These are phyloP conservation scores for Hestina assimilis DNA, from an alignment of 1,140 invertebrate genomes.

Conservation along the genomic window DNA sequence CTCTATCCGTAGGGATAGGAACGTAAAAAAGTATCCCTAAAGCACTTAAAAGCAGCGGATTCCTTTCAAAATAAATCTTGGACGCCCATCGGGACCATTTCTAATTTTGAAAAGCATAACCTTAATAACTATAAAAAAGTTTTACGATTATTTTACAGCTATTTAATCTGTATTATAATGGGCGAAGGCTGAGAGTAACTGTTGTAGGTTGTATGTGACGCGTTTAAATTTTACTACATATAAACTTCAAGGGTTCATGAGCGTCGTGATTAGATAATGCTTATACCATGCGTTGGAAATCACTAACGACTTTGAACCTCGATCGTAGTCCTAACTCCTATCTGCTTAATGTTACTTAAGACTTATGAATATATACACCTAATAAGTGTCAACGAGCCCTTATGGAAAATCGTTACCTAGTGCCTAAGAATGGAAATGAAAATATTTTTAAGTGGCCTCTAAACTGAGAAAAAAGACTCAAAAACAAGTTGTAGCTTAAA, in stretches of 20 bases:
- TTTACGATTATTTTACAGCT: slow-evolving; percentile 69
- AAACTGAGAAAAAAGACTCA: too few species aligned
- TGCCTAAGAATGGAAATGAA: too few species aligned
- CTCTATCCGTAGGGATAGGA: slow-evolving; percentile 48
- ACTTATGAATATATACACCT: too few species aligned
- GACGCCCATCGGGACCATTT: slow-evolving; percentile 56
- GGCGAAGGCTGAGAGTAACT: slow-evolving; percentile 37
- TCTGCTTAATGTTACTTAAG: too few species aligned
- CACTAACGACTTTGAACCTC: slow-evolving; percentile 24
- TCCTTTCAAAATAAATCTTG: slow-evolving; percentile 46
- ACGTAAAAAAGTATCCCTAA: slow-evolving; percentile 45
- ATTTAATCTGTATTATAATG: slow-evolving; percentile 66
- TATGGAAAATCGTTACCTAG: too few species aligned
- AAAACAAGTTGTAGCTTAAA: too few species aligned
- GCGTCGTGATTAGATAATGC: slow-evolving; percentile 31
- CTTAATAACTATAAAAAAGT: slow-evolving; percentile 65
- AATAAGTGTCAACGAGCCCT: too few species aligned
- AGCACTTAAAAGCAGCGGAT: slow-evolving; percentile 50
- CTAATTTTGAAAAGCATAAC: slow-evolving; percentile 59
- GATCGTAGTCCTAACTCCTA: not conserved
- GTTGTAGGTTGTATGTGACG: slow-evolving; percentile 21
- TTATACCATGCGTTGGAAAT: slow-evolving; percentile 23
- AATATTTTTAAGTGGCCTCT: too few species aligned
- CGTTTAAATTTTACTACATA: slow-evolving; percentile 16
- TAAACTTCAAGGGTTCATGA: slow-evolving; percentile 34